phyloP scores from a whole-genome alignment of 2,888 invertebrate genomes.

The Dryadula phaetusa region DNA sequence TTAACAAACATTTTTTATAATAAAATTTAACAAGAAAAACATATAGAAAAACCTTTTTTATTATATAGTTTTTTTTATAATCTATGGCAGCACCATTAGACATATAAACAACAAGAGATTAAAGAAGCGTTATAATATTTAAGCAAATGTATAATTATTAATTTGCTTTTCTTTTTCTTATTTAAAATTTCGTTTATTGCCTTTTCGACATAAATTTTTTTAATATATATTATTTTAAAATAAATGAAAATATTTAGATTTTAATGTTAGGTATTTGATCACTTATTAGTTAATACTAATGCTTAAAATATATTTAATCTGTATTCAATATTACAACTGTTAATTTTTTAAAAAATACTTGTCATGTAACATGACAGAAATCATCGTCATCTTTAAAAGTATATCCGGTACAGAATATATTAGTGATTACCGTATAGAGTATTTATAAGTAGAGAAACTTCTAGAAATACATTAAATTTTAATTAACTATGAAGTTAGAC shows the following conservation, averaged over 20 bases:
- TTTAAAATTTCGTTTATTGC: neutral
- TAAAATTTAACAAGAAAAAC: too few species aligned
- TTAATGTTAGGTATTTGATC: neutral
- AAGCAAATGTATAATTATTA: too few species aligned
- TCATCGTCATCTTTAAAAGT: constrained; percentile 28
- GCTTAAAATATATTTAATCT: neutral
- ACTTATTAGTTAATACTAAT: neutral
- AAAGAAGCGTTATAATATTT: too few species aligned
- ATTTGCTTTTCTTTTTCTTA: constrained; percentile 7
- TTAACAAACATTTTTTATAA: neutral
- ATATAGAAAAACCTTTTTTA: too few species aligned
- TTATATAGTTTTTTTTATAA: too few species aligned
- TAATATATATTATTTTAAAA: too few species aligned
- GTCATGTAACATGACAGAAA: constrained; percentile 22
- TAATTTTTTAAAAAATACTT: constrained; percentile 23
- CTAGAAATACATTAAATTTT: neutral
- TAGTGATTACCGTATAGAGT: constrained; percentile 20
- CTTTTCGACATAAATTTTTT: too few species aligned
- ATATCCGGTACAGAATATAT: constrained; percentile 36
- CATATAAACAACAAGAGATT: too few species aligned
- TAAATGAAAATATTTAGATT: too few species aligned
- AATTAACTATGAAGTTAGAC: neutral
- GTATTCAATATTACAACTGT: neutral
- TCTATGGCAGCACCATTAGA: too few species aligned
- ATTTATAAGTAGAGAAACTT: constrained; percentile 8